Evolutionary conservation across 2,888 invertebrate genomes (phyloP).

Genomic region (Perithous albicinctus): DNA sequence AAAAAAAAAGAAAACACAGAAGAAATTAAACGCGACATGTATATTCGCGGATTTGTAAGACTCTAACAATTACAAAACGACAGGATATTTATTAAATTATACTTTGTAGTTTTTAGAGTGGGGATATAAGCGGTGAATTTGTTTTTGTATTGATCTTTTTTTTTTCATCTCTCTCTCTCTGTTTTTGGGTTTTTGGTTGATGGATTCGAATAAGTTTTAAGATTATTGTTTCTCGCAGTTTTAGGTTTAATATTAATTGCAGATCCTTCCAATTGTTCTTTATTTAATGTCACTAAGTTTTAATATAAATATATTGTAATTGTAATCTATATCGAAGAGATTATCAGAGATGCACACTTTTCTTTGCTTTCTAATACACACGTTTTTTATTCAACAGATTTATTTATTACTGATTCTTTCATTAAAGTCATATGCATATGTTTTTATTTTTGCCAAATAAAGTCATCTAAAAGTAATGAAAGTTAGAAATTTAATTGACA

Average conservation of each 20-base stretch:
- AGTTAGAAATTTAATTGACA: too few relatives aligned
- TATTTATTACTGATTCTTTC: too few relatives aligned
- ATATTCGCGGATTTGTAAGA: slow-evolving; percentile 18
- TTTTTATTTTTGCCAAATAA: too few relatives aligned
- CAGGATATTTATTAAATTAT: slow-evolving; percentile 52
- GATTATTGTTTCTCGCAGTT: slow-evolving; percentile 33
- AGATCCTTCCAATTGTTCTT: slow-evolving; percentile 2
- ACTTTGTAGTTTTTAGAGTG: slow-evolving; percentile 29
- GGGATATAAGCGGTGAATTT: slow-evolving; percentile 40
- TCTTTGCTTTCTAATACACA: background rate
- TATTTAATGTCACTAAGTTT: background rate
- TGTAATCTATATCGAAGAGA: slow-evolving; percentile 7
- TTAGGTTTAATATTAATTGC: background rate
- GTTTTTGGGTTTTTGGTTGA: slow-evolving; percentile 56
- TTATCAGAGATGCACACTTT: slow-evolving; percentile 4
- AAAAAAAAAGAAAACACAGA: too few relatives aligned
- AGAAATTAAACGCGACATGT: slow-evolving; percentile 21
- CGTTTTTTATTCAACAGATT: too few relatives aligned
- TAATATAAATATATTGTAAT: slow-evolving; percentile 5
- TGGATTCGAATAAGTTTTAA: slow-evolving; percentile 6
- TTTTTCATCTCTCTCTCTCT: too few relatives aligned
- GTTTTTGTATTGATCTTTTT: slow-evolving; percentile 26
- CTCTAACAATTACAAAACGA: slow-evolving; percentile 31
- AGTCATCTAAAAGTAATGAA: too few relatives aligned
- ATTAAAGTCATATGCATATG: too few relatives aligned